A percentile compares a stretch with the other conserved stretches of the same genome.
phyloP scores from a whole-genome alignment of 2,797 vertebrate genomes.

The Lophotriccus pileatus region DNA sequence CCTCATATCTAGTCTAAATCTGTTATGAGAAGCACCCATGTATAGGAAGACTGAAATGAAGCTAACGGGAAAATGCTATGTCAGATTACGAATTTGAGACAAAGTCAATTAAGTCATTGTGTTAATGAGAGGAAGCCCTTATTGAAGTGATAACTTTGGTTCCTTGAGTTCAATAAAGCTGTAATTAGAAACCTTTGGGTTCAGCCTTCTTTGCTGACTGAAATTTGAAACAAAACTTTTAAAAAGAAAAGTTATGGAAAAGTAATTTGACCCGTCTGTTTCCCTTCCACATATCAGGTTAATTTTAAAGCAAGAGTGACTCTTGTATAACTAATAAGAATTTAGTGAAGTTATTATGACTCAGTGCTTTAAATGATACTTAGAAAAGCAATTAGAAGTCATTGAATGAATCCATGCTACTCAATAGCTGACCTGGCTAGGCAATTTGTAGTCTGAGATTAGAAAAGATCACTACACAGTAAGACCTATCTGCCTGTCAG shows the following conservation, averaged over 20 bases:
- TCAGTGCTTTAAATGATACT: not conserved
- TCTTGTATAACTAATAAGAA: not conserved
- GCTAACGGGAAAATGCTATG: not conserved
- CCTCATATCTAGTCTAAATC: not conserved
- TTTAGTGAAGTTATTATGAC: not conserved
- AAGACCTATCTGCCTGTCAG: not conserved
- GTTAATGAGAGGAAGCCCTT: not conserved
- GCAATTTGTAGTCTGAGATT: not conserved
- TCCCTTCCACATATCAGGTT: not conserved
- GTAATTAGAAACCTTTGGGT: not conserved
- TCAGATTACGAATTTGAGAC: not conserved
- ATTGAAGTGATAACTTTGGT: not conserved
- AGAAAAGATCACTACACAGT: not conserved
- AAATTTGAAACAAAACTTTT: not conserved
- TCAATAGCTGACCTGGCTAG: not conserved
- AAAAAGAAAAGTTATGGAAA: not conserved
- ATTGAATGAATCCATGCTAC: not conserved
- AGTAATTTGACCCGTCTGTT: not conserved
- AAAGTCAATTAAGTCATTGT: not conserved
- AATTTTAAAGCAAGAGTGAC: not conserved
- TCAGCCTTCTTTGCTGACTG: not conserved
- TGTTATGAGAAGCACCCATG: not conserved
- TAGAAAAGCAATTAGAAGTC: conserved; percentile 15
- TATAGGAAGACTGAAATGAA: not conserved
- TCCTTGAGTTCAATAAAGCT: not conserved